Evolutionary conservation across 2,888 invertebrate genomes (phyloP), one percentile per base, ranked within the genome.

Genomic region (Ormyrus nitidulus): DNA sequence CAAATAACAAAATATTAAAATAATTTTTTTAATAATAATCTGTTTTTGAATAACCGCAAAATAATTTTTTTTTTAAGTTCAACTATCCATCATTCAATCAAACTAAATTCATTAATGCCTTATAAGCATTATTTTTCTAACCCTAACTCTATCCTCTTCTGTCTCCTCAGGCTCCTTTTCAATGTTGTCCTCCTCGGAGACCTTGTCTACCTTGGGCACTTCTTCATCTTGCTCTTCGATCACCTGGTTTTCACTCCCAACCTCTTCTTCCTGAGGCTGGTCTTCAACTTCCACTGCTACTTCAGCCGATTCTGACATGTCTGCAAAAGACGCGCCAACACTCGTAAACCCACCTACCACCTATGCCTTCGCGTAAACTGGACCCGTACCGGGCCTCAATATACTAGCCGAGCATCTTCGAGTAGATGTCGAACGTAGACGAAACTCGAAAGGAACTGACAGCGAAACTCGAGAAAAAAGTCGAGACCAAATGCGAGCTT

Each of bases 301-400:
- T 6, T 77, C 72, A 10, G 72, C 58, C 62, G 69, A 58, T 58
- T 75, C 78, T 49, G 81, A 74, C 77, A 81, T 80, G 68, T 51
- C 58, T 34, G 34, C 34, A 34, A 34, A 34, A 34, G 34, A 34
- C 34, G 34, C 48, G 6, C 49, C 51, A 46, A 9, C 10, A 59
- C 53, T 69, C 11, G 10, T 49, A 80, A 66, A 73, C 70, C 1
- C 61, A 13, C n/a, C 62, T 10, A n/a, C 11, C 34, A 44, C 10
- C 9, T n/a, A 65, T 34, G 34, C 34, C 34, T 34, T 34, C 34
- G 4, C 34, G 34, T 34, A 34, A 4, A 34, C 4, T 34, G 34
- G 34, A 34, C 34, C 34, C 34, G 34, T 34, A 34, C 34, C 34
- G 34, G 34, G 34, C 34, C 34, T 34, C 34, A 4, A 34, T 4